Evolutionary conservation across 2,113 vertebrate genomes (phyloP).

Genomic region (Ailurus styani): DNA sequence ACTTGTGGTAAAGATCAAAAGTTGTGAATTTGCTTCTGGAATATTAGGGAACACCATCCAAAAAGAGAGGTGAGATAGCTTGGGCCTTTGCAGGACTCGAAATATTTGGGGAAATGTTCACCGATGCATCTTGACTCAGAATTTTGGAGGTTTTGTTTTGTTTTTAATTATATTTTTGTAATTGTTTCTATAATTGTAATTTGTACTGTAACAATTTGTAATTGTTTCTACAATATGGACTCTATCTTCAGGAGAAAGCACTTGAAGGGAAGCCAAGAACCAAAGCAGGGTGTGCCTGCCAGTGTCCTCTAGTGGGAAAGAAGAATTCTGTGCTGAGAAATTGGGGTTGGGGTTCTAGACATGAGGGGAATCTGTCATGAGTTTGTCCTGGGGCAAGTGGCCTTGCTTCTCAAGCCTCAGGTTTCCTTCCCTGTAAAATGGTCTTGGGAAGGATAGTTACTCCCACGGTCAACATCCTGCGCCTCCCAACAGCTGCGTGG

Average conservation of each 20-base stretch:
- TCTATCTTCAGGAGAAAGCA: not conserved
- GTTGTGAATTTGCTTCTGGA: not conserved
- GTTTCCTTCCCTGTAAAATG: not conserved
- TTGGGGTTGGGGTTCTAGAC: not conserved
- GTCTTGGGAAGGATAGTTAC: not conserved
- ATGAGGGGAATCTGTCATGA: rapidly evolving
- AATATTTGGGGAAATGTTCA: not conserved
- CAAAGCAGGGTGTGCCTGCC: not conserved
- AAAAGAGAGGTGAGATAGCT: not conserved
- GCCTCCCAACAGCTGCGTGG: not conserved
- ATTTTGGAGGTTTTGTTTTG: not conserved
- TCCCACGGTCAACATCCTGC: not conserved
- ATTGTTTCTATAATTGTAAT: too few species aligned
- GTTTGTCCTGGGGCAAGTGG: not conserved
- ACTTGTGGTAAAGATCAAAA: not conserved
- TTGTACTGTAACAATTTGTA: too few species aligned
- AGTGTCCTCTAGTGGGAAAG: rapidly evolving
- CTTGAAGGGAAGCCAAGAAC: not conserved
- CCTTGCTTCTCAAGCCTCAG: not conserved
- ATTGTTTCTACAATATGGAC: not conserved
- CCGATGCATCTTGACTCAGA: not conserved
- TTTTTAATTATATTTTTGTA: not conserved
- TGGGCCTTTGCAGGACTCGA: not conserved
- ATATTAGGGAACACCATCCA: not conserved
- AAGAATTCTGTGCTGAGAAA: not conserved